Evolutionary conservation across 2,888 invertebrate genomes (phyloP), one percentile per base, ranked within the genome.

Genomic region (Pteria penguin): DNA sequence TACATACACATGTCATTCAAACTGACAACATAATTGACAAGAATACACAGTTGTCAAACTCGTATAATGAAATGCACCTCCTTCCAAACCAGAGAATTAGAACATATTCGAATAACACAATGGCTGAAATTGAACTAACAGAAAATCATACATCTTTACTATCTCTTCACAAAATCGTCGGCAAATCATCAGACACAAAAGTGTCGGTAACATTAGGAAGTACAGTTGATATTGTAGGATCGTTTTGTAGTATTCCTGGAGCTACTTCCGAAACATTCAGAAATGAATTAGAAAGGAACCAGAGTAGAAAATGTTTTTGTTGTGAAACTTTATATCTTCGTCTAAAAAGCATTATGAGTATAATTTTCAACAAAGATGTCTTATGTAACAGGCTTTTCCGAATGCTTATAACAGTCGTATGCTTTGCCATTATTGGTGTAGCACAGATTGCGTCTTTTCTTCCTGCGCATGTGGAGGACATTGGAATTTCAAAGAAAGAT

Each of bases 101-200:
- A n/a, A 45, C 65, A 18, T 65, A 14, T 65, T 65, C 65, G n/a
- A 45, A 65, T 27, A n/a, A n/a, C n/a, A n/a, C n/a, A n/a, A n/a
- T n/a, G n/a, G n/a, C n/a, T n/a, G n/a, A n/a, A n/a, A n/a, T n/a
- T n/a, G n/a, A n/a, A n/a, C n/a, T n/a, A n/a, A n/a, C n/a, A n/a
- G n/a, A n/a, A n/a, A n/a, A n/a, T n/a, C n/a, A n/a, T n/a, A n/a
- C n/a, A n/a, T n/a, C n/a, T n/a, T n/a, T n/a, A n/a, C 33, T 27
- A 36, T 36, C 5, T 2, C 33, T 22, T 26, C 33, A 33, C 8
- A n/a, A 18, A 36, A n/a, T 14, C 4, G 18, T 8, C 11, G 18
- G 45, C 8, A 65, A 26, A 36, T 65, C 65, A 24, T 27, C 45
- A 24, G 18, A 36, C 1, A 65, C 18, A 11, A 18, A 26, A 1